Conservation (phyloP, 2,888 invertebrate species). For the Idaea biselata region DNA sequence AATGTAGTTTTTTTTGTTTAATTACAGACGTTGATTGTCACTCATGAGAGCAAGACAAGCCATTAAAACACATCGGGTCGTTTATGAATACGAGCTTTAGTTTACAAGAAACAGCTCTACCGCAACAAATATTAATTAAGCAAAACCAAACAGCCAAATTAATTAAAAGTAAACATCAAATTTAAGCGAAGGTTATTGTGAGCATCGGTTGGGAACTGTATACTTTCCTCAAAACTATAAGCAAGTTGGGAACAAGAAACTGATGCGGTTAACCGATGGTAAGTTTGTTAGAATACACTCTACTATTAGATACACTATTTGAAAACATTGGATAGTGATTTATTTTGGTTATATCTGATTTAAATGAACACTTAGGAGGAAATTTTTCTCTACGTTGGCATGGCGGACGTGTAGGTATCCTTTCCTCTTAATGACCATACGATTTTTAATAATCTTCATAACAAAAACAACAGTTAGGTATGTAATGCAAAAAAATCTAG, state of each 20-base stretch:
- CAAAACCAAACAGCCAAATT: neutral
- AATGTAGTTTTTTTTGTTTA: too few species aligned
- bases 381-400: too few species aligned
- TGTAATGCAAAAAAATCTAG: too few species aligned
- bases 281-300: conserved; percentile 34
- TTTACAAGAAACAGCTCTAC: neutral
- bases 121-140: neutral
- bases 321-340: neutral
- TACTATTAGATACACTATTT: neutral
- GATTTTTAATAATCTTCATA: too few species aligned
- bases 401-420: too few species aligned
- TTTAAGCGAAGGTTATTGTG: conserved; percentile 8
- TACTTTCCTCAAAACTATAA: conserved; percentile 41
- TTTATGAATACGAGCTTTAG: too few species aligned
- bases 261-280: conserved; percentile 31
- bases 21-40: too few species aligned
- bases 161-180: conserved; percentile 6
- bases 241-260: conserved; percentile 43
- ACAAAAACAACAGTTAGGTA: too few species aligned
- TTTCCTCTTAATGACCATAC: too few species aligned
- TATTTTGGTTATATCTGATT: neutral
- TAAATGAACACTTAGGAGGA: too few species aligned
- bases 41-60: too few species aligned
- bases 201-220: conserved; percentile 25
- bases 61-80: too few species aligned